phyloP scores from a whole-genome alignment of 92 coral and sea anemone genomes.

The Heteractis magnifica region DNA sequence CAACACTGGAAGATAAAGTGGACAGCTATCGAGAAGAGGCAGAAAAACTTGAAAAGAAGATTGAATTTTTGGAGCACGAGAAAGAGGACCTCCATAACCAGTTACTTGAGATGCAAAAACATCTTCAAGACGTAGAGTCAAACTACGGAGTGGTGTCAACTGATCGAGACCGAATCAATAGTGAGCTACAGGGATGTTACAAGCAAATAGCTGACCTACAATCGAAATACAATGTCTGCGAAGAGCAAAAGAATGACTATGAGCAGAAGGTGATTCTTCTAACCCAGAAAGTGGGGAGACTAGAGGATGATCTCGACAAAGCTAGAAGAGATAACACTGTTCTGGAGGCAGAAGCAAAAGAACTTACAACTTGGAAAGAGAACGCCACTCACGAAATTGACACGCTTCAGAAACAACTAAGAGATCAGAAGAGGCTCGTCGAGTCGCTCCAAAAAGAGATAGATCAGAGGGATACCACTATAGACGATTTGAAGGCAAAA shows the following conservation, averaged over 20 bases:
- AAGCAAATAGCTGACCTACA: slow-evolving; percentile 89
- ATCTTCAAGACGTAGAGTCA: slow-evolving; percentile 72
- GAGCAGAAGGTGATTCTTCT: slow-evolving; percentile 76
- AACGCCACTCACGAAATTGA: slow-evolving; percentile 61
- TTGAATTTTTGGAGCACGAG: slow-evolving; percentile 77
- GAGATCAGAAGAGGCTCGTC: slow-evolving; percentile 58
- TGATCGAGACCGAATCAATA: slow-evolving; percentile 81
- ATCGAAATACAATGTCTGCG: slow-evolving; percentile 73
- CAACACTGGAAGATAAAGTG: slow-evolving; percentile 72
- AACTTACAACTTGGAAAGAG: slow-evolving; percentile 61
- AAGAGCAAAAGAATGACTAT: slow-evolving; percentile 74
- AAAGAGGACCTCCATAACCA: slow-evolving; percentile 79
- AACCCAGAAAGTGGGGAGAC: slow-evolving; percentile 68
- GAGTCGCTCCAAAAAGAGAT: slow-evolving; percentile 75
- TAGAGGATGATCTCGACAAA: slow-evolving; percentile 79
- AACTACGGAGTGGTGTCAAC: slow-evolving; percentile 75
- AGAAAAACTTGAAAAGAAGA: slow-evolving; percentile 68
- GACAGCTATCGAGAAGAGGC: slow-evolving; percentile 78
- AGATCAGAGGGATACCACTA: slow-evolving; percentile 64
- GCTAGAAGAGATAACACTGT: slow-evolving; percentile 69
- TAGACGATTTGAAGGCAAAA: slow-evolving; percentile 64
- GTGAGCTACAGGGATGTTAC: slow-evolving; percentile 78
- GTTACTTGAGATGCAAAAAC: slow-evolving; percentile 71
- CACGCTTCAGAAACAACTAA: slow-evolving; percentile 51
- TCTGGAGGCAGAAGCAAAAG: slow-evolving; percentile 64